A percentile compares a stretch with the other conserved stretches of the same genome.
These are phyloP conservation scores for Tribolium freemani DNA, from an alignment of 2,888 invertebrate genomes.

Conservation along the genomic window DNA sequence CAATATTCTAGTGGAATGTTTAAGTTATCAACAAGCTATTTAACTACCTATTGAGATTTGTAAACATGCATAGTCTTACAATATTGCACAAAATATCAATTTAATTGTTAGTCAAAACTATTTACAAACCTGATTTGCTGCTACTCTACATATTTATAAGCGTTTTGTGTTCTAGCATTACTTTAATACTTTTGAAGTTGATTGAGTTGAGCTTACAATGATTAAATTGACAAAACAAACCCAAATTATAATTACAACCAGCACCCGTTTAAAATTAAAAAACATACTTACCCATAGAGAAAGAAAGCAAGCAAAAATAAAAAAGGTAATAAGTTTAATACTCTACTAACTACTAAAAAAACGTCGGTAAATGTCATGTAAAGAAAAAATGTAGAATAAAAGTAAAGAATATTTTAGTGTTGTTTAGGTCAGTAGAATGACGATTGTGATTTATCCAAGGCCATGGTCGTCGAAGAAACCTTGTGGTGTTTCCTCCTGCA, in stretches of 20 bases:
- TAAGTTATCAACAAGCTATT: neutral
- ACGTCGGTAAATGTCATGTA: neutral
- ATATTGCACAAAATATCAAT: neutral
- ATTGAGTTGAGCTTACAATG: neutral
- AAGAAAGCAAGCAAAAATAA: neutral
- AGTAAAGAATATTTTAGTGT: neutral
- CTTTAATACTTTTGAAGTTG: neutral
- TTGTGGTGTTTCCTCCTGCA: slow-evolving; percentile 99
- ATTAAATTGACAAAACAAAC: neutral
- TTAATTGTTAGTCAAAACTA: neutral
- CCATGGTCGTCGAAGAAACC: slow-evolving; percentile 99
- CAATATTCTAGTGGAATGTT: neutral
- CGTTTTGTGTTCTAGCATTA: neutral
- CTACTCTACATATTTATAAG: neutral
- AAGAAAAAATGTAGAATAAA: neutral
- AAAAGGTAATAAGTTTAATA: neutral
- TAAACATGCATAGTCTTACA: neutral
- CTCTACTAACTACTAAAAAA: too few species aligned
- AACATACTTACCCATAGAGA: neutral
- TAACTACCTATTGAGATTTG: neutral
- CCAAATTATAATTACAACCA: neutral
- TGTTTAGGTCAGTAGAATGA: neutral
- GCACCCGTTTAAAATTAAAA: neutral
- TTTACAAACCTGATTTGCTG: neutral
- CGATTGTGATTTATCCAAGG: slow-evolving; percentile 79